A percentile compares a stretch with the other conserved stretches of the same genome.
Conservation (phyloP, 2,888 invertebrate species). For the Orthosia gracilis region DNA sequence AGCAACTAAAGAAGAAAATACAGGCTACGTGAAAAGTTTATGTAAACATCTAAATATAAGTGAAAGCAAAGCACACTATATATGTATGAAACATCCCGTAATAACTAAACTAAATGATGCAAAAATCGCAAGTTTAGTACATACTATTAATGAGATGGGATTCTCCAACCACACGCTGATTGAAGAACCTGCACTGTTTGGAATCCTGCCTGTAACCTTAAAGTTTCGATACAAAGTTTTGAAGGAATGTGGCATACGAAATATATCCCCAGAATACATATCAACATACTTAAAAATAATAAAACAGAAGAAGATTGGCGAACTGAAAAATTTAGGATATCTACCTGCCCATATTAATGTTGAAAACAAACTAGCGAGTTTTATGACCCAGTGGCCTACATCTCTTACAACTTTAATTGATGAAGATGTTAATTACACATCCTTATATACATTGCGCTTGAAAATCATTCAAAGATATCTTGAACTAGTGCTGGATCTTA, state of each 20-base stretch:
- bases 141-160: constrained; percentile 79
- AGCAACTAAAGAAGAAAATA: constrained; percentile 35
- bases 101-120: constrained; percentile 76
- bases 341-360: constrained; percentile 78
- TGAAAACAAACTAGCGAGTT: constrained; percentile 85
- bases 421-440: constrained; percentile 78
- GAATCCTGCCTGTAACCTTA: constrained; percentile 82
- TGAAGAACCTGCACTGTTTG: constrained; percentile 80
- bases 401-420: constrained; percentile 84
- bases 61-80: constrained; percentile 78
- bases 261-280: constrained; percentile 73
- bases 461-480: constrained; percentile 87
- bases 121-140: constrained; percentile 73
- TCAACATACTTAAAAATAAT: constrained; percentile 79
- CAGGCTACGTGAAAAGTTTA: constrained; percentile 67
- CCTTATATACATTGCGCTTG: constrained; percentile 79
- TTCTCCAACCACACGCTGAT: constrained; percentile 74
- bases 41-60: constrained; percentile 78
- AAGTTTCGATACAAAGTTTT: constrained; percentile 83
- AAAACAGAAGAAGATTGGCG: constrained; percentile 79
- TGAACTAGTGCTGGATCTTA: constrained; percentile 83
- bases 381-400: constrained; percentile 88
- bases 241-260: constrained; percentile 83
- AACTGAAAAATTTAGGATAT: constrained; percentile 76
- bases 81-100: constrained; percentile 81